Evolutionary conservation across 2,113 vertebrate species (phyloP), one percentile per base, ranked within the genome.

Genomic region (Poeciliopsis retropinna): DNA sequence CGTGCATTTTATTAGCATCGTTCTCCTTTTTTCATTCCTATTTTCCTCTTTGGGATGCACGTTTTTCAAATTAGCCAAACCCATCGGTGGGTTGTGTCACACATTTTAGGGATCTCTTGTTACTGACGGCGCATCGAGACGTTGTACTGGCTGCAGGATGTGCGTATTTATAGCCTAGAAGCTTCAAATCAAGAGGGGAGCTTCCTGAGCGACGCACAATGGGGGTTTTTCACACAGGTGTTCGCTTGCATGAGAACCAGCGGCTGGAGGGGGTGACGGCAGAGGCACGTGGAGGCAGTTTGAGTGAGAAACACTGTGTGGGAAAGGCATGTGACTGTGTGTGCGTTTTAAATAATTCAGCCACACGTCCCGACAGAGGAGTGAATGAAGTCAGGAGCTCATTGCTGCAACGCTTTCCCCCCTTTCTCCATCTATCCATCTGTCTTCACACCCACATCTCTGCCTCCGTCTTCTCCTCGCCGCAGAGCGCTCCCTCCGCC

Each of bases 311-410:
- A 82, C 37, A 68, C 80, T 78, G 86, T 85, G 88, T 82, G 80
- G 63, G 34, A 64, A 27, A 76, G 80, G 75, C 85, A 88, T 81
- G 88, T 89, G 87, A 87, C 85, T 79, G 76, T 79, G 72, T 76
- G 83, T 83, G 92, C 73, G 82, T 19, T 80, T 37, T 92, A 71
- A 93, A 93, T 92, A 83, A 93, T 93, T 93, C 87, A 93, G 73
- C 81, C 81, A 75, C 61, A 1, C 76, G 87, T 91, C 91, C 88
- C 87, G 89, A 91, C 89, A 88, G 89, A 92, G 87, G 90, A 92
- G 83, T 83, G 91, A 93, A 93, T 83, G 81, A 92, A 91, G 92
- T 92, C 89, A 92, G 89, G 73, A 90, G 86, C 92, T 92, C 89
- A 88, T 85, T 84, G 86, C 89, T 88, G 84, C 85, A 82, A 76